These are phyloP conservation scores for Scolopax rusticola DNA, from an alignment of 2,797 vertebrate species.

Conservation along the genomic window DNA sequence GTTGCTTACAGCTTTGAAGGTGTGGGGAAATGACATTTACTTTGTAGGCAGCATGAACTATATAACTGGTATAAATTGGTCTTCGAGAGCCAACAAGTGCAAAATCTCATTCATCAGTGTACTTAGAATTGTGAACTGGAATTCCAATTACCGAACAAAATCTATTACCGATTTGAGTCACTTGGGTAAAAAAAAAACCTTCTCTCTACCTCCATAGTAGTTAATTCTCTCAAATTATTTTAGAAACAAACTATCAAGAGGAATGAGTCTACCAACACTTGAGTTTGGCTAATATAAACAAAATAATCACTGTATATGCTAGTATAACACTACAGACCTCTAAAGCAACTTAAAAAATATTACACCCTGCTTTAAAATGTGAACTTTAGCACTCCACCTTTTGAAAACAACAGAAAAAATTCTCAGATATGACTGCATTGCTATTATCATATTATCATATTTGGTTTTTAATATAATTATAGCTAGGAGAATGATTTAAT, in stretches of 20 bases:
- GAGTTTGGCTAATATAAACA: background rate
- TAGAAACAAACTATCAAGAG: background rate
- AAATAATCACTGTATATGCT: background rate
- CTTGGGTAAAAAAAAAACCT: background rate
- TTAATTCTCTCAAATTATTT: conserved; percentile 23
- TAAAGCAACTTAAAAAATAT: accelerated
- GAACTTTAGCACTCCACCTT: background rate
- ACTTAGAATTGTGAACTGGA: conserved; percentile 5
- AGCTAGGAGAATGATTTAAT: background rate
- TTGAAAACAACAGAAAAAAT: background rate
- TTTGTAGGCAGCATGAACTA: conserved; percentile 7
- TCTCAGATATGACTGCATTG: background rate
- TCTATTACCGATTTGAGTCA: background rate
- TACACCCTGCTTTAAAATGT: background rate
- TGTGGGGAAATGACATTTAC: background rate
- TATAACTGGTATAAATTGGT: background rate
- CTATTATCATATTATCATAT: background rate
- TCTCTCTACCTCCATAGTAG: background rate
- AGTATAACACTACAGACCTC: background rate
- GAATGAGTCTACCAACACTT: background rate
- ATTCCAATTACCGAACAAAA: conserved; percentile 37
- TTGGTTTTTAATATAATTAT: background rate
- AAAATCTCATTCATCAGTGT: conserved; percentile 7
- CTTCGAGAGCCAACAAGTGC: background rate
- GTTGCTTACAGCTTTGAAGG: conserved; percentile 15